Evolutionary conservation across 2,888 invertebrate species (phyloP).

Genomic region (Euproctis similis): DNA sequence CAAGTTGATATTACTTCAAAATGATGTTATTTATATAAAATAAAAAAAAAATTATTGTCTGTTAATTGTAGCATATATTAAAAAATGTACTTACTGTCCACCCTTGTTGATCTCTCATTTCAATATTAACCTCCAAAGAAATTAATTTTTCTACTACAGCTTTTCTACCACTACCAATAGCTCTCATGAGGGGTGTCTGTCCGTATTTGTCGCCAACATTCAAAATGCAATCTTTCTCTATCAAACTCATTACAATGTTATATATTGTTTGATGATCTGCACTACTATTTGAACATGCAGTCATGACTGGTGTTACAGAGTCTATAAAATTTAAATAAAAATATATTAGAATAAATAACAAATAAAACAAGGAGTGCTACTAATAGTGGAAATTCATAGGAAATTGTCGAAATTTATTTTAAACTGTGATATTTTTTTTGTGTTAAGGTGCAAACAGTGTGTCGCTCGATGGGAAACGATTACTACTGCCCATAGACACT

Average conservation of each 20-base stretch:
- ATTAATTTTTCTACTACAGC: constrained; percentile 71
- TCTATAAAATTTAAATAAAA: constrained; percentile 50
- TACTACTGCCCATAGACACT: too few species aligned
- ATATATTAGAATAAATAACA: too few species aligned
- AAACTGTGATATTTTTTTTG: too few species aligned
- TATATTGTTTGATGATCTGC: constrained; percentile 53
- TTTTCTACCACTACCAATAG: constrained; percentile 71
- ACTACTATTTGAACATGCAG: constrained; percentile 76
- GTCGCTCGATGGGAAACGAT: too few species aligned
- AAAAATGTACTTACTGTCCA: constrained; percentile 71
- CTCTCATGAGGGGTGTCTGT: constrained; percentile 79
- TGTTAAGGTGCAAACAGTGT: too few species aligned
- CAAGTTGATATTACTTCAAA: too few species aligned
- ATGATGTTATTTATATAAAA: constrained; percentile 3
- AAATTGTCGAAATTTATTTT: too few species aligned
- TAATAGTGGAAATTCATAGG: too few species aligned
- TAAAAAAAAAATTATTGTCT: background rate
- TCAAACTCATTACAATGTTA: constrained; percentile 63
- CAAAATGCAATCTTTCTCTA: constrained; percentile 69
- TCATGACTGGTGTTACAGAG: constrained; percentile 78
- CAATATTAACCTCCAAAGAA: constrained; percentile 67
- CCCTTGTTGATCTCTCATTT: constrained; percentile 76
- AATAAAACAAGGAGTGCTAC: too few species aligned
- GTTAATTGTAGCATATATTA: too few species aligned
- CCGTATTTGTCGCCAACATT: constrained; percentile 75